Percentiles rank a stretch among this genome's conserved stretches.
These are phyloP conservation scores for Caenorhabditis macrosperma DNA, from an alignment of 2,888 invertebrate genomes.

Conservation along the genomic window DNA sequence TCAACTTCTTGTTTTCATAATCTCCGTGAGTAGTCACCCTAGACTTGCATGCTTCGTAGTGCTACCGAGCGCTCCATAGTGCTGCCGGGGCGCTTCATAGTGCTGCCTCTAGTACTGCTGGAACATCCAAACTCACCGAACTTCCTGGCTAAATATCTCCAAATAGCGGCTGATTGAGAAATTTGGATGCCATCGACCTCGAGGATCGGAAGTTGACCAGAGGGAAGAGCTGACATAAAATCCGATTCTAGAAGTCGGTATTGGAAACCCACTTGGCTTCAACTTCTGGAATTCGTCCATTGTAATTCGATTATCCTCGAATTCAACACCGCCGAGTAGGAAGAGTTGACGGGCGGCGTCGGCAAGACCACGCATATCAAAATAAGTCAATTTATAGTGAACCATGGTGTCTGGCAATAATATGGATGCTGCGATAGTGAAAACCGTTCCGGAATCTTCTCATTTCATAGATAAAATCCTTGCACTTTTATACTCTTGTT, in stretches of 20 bases:
- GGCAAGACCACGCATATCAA: conserved; percentile 37
- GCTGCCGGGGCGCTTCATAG: too few species aligned
- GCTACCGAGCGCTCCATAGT: too few species aligned
- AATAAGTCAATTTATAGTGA: conserved; percentile 45
- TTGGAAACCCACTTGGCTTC: neutral
- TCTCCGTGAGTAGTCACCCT: too few species aligned
- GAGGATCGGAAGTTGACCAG: conserved; percentile 28
- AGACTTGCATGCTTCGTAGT: too few species aligned
- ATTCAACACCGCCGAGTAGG: neutral
- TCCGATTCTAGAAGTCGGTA: neutral
- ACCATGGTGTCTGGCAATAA: conserved; percentile 4
- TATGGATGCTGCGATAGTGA: too few species aligned
- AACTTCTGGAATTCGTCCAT: conserved; percentile 26
- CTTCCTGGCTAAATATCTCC: conserved; percentile 29
- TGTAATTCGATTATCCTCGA: conserved; percentile 17
- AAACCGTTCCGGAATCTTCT: too few species aligned
- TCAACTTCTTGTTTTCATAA: too few species aligned
- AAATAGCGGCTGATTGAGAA: conserved; percentile 23
- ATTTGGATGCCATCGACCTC: conserved; percentile 20
- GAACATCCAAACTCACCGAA: conserved; percentile 8
- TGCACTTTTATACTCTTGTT: neutral
- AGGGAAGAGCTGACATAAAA: conserved; percentile 1
- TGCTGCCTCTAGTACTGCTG: too few species aligned
- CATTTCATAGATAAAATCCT: too few species aligned
- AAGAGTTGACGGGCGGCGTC: conserved; percentile 30